phyloP scores from a whole-genome alignment of 2,797 vertebrate species.

The Uromys caudimaculatus region DNA sequence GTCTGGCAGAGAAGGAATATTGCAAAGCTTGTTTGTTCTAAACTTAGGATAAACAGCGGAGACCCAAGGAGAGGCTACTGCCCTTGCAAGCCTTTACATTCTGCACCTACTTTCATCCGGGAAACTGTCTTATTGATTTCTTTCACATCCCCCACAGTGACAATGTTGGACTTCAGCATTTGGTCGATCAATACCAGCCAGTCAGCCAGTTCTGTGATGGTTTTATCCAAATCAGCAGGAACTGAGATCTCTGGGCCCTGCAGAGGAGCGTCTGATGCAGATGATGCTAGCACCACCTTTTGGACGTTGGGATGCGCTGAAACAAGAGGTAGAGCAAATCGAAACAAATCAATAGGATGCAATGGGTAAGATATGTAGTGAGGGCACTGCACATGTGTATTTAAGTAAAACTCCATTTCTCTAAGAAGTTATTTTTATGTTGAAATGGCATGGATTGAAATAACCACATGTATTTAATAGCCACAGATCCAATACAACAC shows the following conservation, averaged over 20 bases:
- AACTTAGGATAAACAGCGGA: background rate
- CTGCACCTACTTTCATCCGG: conserved; percentile 93
- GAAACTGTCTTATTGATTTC: conserved; percentile 96
- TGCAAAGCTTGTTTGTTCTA: background rate
- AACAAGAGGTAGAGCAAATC: conserved; percentile 73
- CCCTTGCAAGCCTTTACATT: background rate
- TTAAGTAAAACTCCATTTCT: background rate
- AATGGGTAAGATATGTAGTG: background rate
- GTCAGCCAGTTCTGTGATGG: conserved; percentile 95
- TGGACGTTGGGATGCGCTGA: conserved; percentile 89
- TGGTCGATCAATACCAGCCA: conserved; percentile 97
- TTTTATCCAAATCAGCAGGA: conserved; percentile 94
- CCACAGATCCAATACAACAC: background rate
- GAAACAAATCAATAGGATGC: background rate
- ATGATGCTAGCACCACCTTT: conserved; percentile 90
- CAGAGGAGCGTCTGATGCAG: conserved; percentile 88
- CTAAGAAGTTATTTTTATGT: background rate
- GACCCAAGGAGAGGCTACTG: too few species aligned
- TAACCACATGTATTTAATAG: background rate
- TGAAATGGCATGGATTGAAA: background rate
- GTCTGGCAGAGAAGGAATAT: background rate
- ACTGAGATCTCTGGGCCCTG: conserved; percentile 89
- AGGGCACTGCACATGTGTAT: background rate
- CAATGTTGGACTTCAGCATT: conserved; percentile 99
- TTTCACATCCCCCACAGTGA: conserved; percentile 95